Base-by-base conservation (phyloP, 2,113 vertebrate species). In the Hypanus sabinus region DNA sequence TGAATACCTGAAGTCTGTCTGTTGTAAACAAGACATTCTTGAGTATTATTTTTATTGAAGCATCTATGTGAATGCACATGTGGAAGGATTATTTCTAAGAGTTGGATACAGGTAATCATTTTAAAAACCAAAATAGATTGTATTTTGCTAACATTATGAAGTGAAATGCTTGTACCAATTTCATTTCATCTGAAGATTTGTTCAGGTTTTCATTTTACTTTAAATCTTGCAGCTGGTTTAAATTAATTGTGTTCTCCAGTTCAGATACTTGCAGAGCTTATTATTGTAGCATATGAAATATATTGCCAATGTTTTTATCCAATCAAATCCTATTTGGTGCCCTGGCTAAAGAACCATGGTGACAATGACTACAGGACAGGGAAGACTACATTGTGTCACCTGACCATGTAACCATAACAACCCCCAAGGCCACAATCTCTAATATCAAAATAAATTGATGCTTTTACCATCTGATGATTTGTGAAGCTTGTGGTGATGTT, bases 391-490 rank as follows among this genome's bases (percentile, higher is more conserved):
- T 80, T 94, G 94, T 85, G 96, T 96, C 96, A 96, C 95, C 95
- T 97, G 96, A 97, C 96, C 94, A 95, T 95, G 95, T 96, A 95
- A 94, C 96, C 96, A 96, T 96, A 95, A 96, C 96, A 97, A 96
- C 94, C 95, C 95, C 0, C 88, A 94, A 94, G 95, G 95, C 91
- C 95, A 95, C 94, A 95, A 94, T 94, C 95, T 96, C 94, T 95
- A 95, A 96, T 96, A 96, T 95, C 95, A 96, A 96, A 96, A 96
- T 96, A 96, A 97, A 96, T 96, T 94, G 95, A 95, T 96, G 96
- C 95, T 96, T 96, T 95, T 96, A 95, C 95, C 95, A 96, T 95
- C 95, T 97, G 95, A 95, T 95, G 95, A 95, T 96, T 96, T 95
- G 95, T 88, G 24, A 96, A 96, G 96, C 96, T 96, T 96, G 94